Conservation (phyloP, 2,888 invertebrate genomes). For the Aspidiotus rigidus region DNA sequence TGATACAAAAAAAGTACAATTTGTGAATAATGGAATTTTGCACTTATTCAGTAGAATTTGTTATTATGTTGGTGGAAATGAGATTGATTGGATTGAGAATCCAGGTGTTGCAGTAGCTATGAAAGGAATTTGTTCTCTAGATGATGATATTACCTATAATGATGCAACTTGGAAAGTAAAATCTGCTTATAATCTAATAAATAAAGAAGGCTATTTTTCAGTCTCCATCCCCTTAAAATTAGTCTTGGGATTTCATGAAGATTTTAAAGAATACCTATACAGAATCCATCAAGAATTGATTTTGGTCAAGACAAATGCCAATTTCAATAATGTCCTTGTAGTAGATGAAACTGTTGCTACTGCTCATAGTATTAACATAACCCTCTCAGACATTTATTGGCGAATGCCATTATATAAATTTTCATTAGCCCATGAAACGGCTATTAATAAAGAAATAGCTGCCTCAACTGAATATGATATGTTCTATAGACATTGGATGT, state of each 20-base stretch:
- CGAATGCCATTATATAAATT: conserved; percentile 6
- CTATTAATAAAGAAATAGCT: conserved; percentile 3
- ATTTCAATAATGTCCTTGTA: conserved; percentile 4
- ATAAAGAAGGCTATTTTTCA: neutral
- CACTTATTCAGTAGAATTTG: neutral
- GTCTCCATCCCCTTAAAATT: neutral
- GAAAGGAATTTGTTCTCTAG: neutral
- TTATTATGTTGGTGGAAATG: neutral
- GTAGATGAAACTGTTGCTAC: conserved; percentile 3
- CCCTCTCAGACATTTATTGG: neutral
- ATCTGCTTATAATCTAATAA: neutral
- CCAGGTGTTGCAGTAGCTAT: neutral
- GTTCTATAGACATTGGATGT: conserved; percentile 3
- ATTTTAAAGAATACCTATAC: neutral
- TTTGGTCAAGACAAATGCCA: neutral
- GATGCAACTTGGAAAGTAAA: neutral
- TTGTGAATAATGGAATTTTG: too few relatives aligned
- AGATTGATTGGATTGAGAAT: neutral
- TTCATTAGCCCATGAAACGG: neutral
- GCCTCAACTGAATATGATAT: neutral
- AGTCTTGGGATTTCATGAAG: neutral
- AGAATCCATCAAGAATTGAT: too few relatives aligned
- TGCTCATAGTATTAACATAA: neutral
- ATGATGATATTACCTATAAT: neutral
- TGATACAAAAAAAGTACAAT: too few relatives aligned